Conservation (phyloP, 2,888 invertebrate genomes). For the Frankliniella intonsa region DNA sequence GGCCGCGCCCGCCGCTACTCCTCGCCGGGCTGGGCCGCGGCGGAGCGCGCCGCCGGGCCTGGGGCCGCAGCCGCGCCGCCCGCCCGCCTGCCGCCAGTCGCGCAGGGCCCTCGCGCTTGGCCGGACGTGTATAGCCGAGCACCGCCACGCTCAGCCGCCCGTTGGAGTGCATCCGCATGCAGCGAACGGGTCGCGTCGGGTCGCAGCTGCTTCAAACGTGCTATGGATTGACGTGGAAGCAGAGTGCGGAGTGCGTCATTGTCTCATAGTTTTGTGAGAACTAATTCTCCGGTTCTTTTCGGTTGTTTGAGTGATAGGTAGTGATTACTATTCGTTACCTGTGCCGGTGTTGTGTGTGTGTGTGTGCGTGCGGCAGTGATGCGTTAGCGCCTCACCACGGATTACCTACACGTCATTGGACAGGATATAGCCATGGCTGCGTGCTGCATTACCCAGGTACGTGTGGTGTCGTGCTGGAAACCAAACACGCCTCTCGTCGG, state of each 20-base stretch:
- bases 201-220: background rate
- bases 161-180: background rate
- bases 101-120: slow-evolving; percentile 3
- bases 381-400: slow-evolving; percentile 8
- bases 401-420: background rate
- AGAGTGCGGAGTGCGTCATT: background rate
- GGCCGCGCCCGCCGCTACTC: background rate
- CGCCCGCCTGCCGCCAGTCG: background rate
- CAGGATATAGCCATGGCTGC: background rate
- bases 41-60: background rate
- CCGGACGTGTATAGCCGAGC: background rate
- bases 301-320: background rate
- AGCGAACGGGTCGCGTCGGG: background rate
- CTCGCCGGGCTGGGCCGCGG: background rate
- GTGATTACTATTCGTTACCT: background rate
- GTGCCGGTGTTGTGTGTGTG: background rate
- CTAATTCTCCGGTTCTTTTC: too few relatives aligned
- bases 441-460: slow-evolving; percentile 7
- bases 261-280: background rate
- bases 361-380: background rate
- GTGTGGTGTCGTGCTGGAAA: background rate
- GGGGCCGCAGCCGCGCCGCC: background rate
- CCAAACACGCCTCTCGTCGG: too few relatives aligned
- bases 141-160: background rate
- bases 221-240: background rate